A percentile compares a stretch with the other conserved stretches of the same genome.
phyloP scores from a whole-genome alignment of 2,113 vertebrate genomes.

The Pachyramphus minor region DNA sequence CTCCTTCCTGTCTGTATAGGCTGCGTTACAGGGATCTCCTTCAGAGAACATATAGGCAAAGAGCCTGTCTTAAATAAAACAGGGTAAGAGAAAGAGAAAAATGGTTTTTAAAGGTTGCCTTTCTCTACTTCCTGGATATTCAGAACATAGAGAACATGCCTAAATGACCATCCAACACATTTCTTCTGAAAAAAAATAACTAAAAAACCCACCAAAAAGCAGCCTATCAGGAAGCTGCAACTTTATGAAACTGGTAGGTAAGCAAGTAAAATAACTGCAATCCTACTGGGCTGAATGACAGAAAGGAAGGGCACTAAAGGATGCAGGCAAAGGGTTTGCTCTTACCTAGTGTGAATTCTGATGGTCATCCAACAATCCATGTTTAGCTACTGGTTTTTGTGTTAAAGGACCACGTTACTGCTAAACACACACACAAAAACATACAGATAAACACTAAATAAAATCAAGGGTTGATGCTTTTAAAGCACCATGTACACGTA shows the following conservation, averaged over 20 bases:
- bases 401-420: not conserved
- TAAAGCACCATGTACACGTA: not conserved
- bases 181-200: not conserved
- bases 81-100: not conserved
- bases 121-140: not conserved
- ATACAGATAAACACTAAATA: not conserved
- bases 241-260: constrained; percentile 1
- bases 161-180: not conserved
- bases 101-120: not conserved
- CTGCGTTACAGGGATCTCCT: not conserved
- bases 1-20: not conserved
- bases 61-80: not conserved
- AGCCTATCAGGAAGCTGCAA: not conserved
- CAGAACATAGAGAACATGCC: not conserved
- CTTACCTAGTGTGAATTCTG: not conserved
- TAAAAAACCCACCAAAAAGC: not conserved
- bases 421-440: rapidly evolving
- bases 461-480: not conserved
- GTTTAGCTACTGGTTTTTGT: not conserved
- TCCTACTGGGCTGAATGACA: not conserved
- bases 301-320: not conserved
- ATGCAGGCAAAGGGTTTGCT: not conserved
- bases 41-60: not conserved
- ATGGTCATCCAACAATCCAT: not conserved
- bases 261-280: not conserved